Base-by-base conservation (phyloP, 2,888 invertebrate genomes). In the Xestia xanthographa region DNA sequence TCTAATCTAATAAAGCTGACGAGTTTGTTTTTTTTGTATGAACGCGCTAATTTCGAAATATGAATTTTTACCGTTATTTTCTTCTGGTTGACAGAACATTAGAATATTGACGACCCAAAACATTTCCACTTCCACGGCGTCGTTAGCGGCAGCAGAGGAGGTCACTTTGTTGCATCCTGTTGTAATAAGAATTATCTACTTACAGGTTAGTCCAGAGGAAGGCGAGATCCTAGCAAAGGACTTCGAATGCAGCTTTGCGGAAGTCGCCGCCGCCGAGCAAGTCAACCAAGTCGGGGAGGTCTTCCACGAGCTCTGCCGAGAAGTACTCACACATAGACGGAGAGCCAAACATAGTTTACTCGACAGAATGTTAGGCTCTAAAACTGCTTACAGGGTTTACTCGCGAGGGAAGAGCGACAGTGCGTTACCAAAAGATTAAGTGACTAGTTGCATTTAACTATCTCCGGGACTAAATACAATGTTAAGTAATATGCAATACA, bases 231-330 rank as follows among this genome's bases (percentile, higher is more conserved):
- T 99, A 70, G 98, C 98, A 17, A 98, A 98, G 92, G 98, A 98
- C 92, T 98, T 98, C 91, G 98, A 99, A 91, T 98, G 98, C 93
- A 98, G 97, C 91, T 99, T 99, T 94, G 97, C 98, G 58, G 99
- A 99, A 94, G 98, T 99, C 20, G 98, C 98, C 0, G 99, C 99
- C 0, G 98, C 99, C 0, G 99, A 99, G 93, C 98, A 99, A 95
- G 98, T 98, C 17, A 97, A 97, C 74, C 98, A 98, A 91, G 98
- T 99, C 9, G 98, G 98, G 0, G 98, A 98, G 83, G 98, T 98
- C 29, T 99, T 98, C 95, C 98, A 98, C 92, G 98, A 99, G 89
- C 97, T 99, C 41, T 98, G 98, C 92, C 97, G 98, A 38, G 98
- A 98, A 89, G 98, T 99, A 8, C 95, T 98, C 78, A 97, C 98